Percentiles rank a stretch among this genome's conserved stretches.
These are phyloP conservation scores for Rhinophrynus dorsalis DNA, from an alignment of 2,797 vertebrate genomes.

Conservation along the genomic window DNA sequence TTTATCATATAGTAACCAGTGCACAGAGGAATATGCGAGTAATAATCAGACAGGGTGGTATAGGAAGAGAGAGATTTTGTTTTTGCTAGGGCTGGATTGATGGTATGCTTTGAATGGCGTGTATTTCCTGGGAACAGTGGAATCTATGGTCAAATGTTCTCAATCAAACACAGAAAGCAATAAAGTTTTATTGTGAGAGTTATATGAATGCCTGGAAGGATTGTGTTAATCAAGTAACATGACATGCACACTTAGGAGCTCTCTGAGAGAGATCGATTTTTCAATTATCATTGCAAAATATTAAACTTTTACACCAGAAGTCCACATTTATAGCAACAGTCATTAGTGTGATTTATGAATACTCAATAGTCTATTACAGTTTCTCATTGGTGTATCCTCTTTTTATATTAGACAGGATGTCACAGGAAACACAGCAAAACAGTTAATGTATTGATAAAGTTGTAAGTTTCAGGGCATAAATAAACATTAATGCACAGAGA, in stretches of 20 bases:
- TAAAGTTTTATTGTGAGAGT: conserved; percentile 5
- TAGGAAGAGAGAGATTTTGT: conserved; percentile 46
- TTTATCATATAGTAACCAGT: conserved; percentile 62
- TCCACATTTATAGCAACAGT: conserved; percentile 27
- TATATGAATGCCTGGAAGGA: conserved; percentile 34
- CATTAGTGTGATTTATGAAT: conserved; percentile 44
- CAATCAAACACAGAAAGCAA: conserved; percentile 30
- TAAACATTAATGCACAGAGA: no score
- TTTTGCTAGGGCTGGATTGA: conserved; percentile 39
- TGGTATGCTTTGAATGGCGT: conserved; percentile 4
- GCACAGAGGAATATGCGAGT: conserved; percentile 61
- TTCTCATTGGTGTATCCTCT: background rate
- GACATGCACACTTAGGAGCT: conserved; percentile 44
- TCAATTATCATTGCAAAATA: conserved; percentile 42
- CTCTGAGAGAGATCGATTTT: conserved; percentile 42
- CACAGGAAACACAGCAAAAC: background rate
- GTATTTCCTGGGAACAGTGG: conserved; percentile 36
- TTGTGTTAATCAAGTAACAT: conserved; percentile 48
- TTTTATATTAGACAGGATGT: background rate
- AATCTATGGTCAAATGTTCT: conserved; percentile 37
- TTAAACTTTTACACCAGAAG: conserved; percentile 38
- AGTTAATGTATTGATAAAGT: no score
- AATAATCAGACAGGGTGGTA: conserved; percentile 54
- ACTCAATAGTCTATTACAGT: conserved; percentile 28
- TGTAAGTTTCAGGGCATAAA: no score